These are phyloP conservation scores for Picathartes gymnocephalus DNA, from an alignment of 2,113 vertebrate species.

Conservation along the genomic window DNA sequence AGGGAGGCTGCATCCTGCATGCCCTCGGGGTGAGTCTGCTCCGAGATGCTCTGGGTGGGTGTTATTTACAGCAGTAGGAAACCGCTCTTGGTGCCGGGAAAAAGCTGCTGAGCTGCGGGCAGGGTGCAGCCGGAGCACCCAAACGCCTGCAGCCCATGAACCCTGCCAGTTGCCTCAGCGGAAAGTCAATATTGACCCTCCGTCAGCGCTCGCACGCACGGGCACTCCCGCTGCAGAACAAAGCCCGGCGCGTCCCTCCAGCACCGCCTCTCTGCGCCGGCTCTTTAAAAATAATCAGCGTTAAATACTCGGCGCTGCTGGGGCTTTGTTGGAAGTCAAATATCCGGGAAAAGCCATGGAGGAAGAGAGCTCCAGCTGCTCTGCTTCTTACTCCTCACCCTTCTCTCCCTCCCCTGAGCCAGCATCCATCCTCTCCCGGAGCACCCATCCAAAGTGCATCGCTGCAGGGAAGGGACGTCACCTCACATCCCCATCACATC, in stretches of 20 bases:
- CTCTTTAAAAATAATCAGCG: background rate
- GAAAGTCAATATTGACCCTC: constrained; percentile 30
- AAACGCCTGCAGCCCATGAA: background rate
- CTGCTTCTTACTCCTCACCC: background rate
- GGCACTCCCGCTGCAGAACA: background rate
- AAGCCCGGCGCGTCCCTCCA: background rate
- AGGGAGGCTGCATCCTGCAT: background rate
- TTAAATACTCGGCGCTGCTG: background rate
- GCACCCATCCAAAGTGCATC: background rate
- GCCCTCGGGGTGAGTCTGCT: background rate
- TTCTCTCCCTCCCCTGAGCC: background rate
- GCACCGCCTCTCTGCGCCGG: background rate
- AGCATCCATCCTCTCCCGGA: background rate
- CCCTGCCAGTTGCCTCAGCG: background rate
- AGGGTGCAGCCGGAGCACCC: background rate
- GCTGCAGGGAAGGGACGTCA: accelerated
- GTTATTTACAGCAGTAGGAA: background rate
- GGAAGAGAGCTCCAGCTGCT: background rate
- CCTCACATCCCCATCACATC: background rate
- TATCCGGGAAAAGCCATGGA: background rate
- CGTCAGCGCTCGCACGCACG: accelerated
- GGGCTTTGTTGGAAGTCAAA: background rate
- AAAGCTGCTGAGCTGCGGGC: background rate
- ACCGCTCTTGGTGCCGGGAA: background rate
- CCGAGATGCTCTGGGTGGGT: background rate